Evolutionary conservation across 2,113 vertebrate species (phyloP).

Genomic region (Odocoileus virginianus): DNA sequence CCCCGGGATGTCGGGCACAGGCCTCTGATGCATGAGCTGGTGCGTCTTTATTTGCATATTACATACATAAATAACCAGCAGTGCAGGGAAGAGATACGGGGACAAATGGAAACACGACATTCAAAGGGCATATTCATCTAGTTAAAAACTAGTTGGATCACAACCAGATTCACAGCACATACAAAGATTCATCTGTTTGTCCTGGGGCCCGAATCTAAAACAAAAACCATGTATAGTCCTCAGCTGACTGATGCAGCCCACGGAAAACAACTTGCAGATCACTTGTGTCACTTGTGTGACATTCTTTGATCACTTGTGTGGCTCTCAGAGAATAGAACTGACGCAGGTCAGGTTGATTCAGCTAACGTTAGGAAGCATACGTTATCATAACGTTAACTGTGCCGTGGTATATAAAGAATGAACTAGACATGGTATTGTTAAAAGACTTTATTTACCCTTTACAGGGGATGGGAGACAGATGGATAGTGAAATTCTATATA

Average conservation of each 20-base stretch:
- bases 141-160: neutral
- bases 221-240: neutral
- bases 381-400: neutral
- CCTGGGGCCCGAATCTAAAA: neutral
- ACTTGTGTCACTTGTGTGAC: neutral
- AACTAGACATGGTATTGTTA: neutral
- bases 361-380: neutral
- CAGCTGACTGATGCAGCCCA: neutral
- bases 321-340: neutral
- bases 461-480: neutral
- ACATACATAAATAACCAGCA: conserved; percentile 40
- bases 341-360: neutral
- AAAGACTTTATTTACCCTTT: neutral
- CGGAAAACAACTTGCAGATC: neutral
- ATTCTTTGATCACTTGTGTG: too few species aligned
- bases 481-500: neutral
- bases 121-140: neutral
- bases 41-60: conserved; percentile 44
- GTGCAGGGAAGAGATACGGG: neutral
- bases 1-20: conserved; percentile 23
- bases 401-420: neutral
- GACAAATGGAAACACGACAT: neutral
- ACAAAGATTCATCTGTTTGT: neutral
- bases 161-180: neutral
- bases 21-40: neutral